phyloP scores from a whole-genome alignment of 2,797 vertebrate species.

The Channallabes apus region DNA sequence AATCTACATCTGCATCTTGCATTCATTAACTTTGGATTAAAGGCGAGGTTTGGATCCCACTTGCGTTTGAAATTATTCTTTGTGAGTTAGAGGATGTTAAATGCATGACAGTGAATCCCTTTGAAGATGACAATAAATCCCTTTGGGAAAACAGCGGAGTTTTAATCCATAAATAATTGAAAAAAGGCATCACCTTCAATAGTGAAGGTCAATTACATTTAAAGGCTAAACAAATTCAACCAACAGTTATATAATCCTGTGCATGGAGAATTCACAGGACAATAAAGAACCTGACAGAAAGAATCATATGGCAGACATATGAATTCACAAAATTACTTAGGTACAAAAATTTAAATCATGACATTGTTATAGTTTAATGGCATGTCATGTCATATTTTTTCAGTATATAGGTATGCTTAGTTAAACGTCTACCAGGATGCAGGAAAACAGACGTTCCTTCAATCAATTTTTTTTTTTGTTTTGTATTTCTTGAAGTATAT shows the following conservation, averaged over 20 bases:
- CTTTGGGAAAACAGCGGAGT: background rate
- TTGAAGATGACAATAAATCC: background rate
- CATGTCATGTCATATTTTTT: background rate
- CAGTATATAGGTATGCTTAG: background rate
- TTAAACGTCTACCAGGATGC: background rate
- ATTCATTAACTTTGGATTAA: conserved; percentile 12
- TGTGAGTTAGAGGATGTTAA: background rate
- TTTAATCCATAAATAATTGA: background rate
- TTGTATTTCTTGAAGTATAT: no score
- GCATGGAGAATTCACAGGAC: background rate
- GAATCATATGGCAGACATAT: background rate
- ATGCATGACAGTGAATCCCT: background rate
- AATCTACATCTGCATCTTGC: background rate
- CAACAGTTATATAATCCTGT: background rate
- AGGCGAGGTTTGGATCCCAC: background rate
- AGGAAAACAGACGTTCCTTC: background rate
- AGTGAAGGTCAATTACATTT: background rate
- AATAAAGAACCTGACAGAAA: background rate
- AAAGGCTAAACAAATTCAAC: background rate
- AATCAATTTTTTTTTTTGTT: background rate
- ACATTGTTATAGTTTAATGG: background rate
- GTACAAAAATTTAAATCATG: no score
- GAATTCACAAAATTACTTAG: background rate
- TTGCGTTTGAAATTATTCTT: background rate
- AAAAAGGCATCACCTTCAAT: background rate